phyloP scores from a whole-genome alignment of 2,113 vertebrate species.

The Anser cygnoides region DNA sequence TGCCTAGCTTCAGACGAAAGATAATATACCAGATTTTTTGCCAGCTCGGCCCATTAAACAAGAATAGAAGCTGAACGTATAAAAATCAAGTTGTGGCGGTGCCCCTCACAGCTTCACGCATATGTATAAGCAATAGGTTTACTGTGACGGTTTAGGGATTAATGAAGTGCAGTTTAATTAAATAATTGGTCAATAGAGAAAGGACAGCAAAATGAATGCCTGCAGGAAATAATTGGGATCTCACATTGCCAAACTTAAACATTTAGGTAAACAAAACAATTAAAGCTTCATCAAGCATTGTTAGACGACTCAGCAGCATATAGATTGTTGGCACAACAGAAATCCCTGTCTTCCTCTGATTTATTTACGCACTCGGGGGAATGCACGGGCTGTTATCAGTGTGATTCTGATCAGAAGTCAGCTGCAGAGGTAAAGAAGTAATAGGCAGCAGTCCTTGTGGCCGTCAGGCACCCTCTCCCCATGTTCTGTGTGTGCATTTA shows the following conservation, averaged over 20 bases:
- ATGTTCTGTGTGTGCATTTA: not conserved
- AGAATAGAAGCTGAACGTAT: conserved; percentile 48
- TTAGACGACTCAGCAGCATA: conserved; percentile 33
- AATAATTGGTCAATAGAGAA: conserved; percentile 78
- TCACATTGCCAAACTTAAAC: conserved; percentile 67
- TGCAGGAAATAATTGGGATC: conserved; percentile 66
- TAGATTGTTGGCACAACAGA: conserved; percentile 43
- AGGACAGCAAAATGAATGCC: conserved; percentile 65
- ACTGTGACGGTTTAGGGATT: conserved; percentile 64
- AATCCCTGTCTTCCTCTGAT: conserved; percentile 15
- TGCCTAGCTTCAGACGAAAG: conserved; percentile 55
- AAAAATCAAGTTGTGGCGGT: conserved; percentile 24
- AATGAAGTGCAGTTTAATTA: conserved; percentile 80
- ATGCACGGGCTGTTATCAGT: not conserved
- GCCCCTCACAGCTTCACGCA: conserved; percentile 47
- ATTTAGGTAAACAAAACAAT: conserved; percentile 74
- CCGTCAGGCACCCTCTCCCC: not conserved
- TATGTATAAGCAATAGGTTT: conserved; percentile 47
- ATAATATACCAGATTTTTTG: conserved; percentile 55
- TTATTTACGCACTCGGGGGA: not conserved
- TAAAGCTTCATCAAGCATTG: conserved; percentile 68
- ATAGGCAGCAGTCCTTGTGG: not conserved
- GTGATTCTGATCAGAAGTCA: conserved; percentile 15
- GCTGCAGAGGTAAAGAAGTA: not conserved
- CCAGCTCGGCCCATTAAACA: conserved; percentile 68